Conservation (phyloP, 2,113 vertebrate genomes). For the Gasterosteus aculeatus region DNA sequence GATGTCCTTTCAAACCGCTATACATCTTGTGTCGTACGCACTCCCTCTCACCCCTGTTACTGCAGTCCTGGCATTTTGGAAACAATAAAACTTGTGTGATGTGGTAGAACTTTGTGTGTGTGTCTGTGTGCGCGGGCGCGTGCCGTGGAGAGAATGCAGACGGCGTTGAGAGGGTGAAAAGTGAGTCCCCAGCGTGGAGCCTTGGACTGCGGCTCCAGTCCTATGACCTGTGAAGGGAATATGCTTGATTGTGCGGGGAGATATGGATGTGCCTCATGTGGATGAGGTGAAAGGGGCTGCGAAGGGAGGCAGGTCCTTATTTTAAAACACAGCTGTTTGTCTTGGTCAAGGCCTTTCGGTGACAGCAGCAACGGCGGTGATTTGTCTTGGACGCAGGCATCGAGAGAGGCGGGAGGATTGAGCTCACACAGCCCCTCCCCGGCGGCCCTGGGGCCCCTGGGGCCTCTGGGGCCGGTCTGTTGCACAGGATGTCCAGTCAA, state of each 20-base stretch:
- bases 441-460: conserved; percentile 40
- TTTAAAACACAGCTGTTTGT: conserved; percentile 78
- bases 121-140: conserved; percentile 15
- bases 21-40: conserved; percentile 50
- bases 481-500: conserved; percentile 70
- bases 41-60: conserved; percentile 52
- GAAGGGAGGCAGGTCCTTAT: conserved; percentile 65
- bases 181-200: conserved; percentile 62
- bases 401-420: conserved; percentile 54
- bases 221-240: conserved; percentile 77
- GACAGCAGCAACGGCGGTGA: conserved; percentile 78
- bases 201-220: conserved; percentile 49
- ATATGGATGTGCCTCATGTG: conserved; percentile 57
- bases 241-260: conserved; percentile 58
- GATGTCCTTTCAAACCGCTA: conserved; percentile 35
- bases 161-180: conserved; percentile 53
- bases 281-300: conserved; percentile 56
- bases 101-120: conserved; percentile 68
- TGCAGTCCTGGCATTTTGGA: conserved; percentile 52
- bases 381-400: conserved; percentile 80
- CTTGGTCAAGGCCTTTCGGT: conserved; percentile 73
- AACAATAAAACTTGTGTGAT: conserved; percentile 58
- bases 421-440: conserved; percentile 53
- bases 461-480: conserved; percentile 40
- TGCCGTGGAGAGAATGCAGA: conserved; percentile 44